Percentiles rank a stretch among this genome's conserved stretches.
Conservation (phyloP, 2,113 vertebrate species). For the Empidonax traillii region DNA sequence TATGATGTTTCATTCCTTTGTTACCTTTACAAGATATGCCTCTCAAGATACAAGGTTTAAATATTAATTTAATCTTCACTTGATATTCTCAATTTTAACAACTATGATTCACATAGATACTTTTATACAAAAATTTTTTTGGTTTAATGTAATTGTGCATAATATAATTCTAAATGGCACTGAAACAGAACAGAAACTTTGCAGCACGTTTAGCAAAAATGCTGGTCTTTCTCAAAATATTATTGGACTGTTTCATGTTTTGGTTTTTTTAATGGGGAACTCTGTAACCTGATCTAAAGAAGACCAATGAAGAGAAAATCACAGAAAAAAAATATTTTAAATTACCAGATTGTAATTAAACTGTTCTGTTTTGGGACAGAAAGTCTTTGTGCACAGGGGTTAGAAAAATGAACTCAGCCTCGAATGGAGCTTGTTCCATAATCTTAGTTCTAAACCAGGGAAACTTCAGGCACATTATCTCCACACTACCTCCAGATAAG, state of each 20-base stretch:
- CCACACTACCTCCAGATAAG: neutral
- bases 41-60: neutral
- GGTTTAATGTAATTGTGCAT: neutral
- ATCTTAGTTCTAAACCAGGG: neutral
- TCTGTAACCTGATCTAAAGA: neutral
- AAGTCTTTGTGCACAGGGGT: neutral
- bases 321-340: neutral
- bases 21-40: neutral
- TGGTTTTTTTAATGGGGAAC: neutral
- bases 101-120: neutral
- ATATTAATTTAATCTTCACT: neutral
- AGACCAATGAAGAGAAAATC: neutral
- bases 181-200: neutral
- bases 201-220: neutral
- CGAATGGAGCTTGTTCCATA: neutral
- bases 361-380: neutral
- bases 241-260: neutral
- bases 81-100: neutral
- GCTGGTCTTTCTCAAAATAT: neutral
- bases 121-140: neutral
- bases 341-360: neutral
- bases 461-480: neutral
- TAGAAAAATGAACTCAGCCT: neutral
- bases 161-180: neutral
- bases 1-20: neutral